Evolutionary conservation across 2,113 vertebrate species (phyloP).

Genomic region (Equus quagga): DNA sequence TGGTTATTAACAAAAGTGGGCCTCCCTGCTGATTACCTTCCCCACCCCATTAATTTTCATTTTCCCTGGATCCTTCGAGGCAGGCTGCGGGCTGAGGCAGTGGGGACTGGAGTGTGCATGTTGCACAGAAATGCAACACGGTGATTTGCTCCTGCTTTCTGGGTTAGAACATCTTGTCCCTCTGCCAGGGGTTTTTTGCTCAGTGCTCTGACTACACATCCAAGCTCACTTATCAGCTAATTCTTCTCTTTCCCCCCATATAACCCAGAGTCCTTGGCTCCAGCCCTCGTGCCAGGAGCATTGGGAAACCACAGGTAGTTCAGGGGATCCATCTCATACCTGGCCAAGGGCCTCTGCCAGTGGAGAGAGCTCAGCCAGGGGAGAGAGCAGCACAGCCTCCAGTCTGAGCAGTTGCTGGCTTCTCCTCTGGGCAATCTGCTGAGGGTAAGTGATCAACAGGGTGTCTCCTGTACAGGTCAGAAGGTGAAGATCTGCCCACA

Average conservation of each 20-base stretch:
- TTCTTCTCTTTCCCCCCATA: neutral
- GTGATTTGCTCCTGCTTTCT: neutral
- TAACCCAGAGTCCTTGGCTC: neutral
- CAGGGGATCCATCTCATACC: neutral
- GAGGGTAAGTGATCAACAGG: neutral
- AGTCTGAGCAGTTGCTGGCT: neutral
- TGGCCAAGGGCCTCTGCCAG: neutral
- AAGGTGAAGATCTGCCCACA: neutral
- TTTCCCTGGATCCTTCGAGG: conserved; percentile 47
- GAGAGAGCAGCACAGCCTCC: neutral
- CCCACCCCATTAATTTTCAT: conserved; percentile 79
- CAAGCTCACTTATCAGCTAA: neutral
- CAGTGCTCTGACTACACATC: neutral
- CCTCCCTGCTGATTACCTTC: conserved; percentile 68
- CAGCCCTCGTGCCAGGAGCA: neutral
- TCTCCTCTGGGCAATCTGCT: neutral
- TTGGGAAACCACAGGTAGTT: neutral
- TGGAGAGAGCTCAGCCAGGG: neutral
- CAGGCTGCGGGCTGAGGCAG: neutral
- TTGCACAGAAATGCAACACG: neutral
- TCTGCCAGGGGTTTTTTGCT: neutral
- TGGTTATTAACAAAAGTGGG: conserved; percentile 75
- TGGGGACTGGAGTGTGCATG: neutral
- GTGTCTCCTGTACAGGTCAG: neutral
- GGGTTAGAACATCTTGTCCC: neutral